Evolutionary conservation across 1,140 invertebrate genomes (phyloP), one percentile per base, ranked within the genome.

Genomic region (Ganaspis sp.): DNA sequence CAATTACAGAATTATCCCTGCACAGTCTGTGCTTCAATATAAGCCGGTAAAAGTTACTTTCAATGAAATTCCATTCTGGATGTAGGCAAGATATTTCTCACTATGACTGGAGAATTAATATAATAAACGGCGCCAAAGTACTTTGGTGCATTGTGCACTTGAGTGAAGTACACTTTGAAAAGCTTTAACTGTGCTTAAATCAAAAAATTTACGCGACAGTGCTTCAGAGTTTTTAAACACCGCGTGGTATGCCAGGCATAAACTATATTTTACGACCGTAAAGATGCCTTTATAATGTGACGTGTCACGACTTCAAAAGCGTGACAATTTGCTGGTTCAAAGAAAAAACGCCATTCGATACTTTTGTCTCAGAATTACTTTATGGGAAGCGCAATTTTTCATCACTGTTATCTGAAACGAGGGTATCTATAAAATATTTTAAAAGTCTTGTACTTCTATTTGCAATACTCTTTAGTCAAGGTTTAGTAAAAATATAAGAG

Each of bases 1-100:
- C 58, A 64, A 64, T 64, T 64, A 64, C 58, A 64, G 17, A 64
- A 64, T 64, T 64, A 64, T 64, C 23, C 8, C 23, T 29, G 15
- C 58, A 5, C 54, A n/a, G 58, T 26, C 23, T 64, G 58, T 64
- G 12, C 15, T 64, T 29, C 23, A 29, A 64, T 64, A n/a, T 29
- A 26, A 64, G 6, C 58, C 11, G 29, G n/a, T 64, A 26, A 29
- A 29, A 12, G 9, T 29, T 6, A 9, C 23, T 29, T 29, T 29
- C 21, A 29, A 9, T 64, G 26, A 64, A 64, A 64, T 29, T 64
- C 11, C 26, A 49, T 49, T 15, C 45, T 49, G 4, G 6, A 15
- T 5, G n/a, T 21, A 12, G 21, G 26, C 9, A 64, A 64, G 26
- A 29, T n/a, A 29, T 11, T 64, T 26, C 23, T 12, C 54, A 4